Evolutionary conservation across 2,113 vertebrate species (phyloP), one percentile per base, ranked within the genome.

Genomic region (Perognathus longimembris): DNA sequence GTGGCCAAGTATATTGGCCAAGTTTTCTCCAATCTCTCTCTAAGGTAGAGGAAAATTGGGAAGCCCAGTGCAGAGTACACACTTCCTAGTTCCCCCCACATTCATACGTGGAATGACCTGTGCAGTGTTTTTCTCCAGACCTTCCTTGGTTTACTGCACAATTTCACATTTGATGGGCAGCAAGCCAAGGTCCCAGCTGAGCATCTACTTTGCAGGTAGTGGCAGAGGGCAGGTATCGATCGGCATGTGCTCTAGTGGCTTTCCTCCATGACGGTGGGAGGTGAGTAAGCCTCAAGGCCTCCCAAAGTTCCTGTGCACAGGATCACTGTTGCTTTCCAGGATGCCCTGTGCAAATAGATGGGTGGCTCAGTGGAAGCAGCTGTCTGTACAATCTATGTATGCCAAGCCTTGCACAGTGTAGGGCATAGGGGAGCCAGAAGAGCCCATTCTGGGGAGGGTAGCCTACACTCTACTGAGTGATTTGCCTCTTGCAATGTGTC

Each of bases 51-150:
- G 45, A 67, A 22, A 22, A 24, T 8, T 54, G 36, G 1, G 0
- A 3, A 30, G 32, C 26, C 30, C 79, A 9, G 3, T 38, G 24
- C 54, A 66, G 71, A 75, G 42, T 84, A 34, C 7, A 21, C 9
- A 32, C 15, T 0, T 17, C 34, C 10, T 61, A 34, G 34, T 4
- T 20, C 38, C 26, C 45, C 26, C 17, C 2, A 8, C 50, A 54
- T 15, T 4, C 7, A 0, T 1, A 9, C 11, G 24, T 20, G 32
- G 11, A 1, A 0, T 66, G 64, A 8, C 17, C 63, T 1, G 0
- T 7, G 1, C n/a, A 36, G 4, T 11, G 11, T 6, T 61, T 61
- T 5, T 61, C 59, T 61, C 26, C 59, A 26, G 24, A 57, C 59
- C 69, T 69, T 38, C 8, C 80, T 83, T 59, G 28, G 54, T 42